phyloP scores from a whole-genome alignment of 23 tunicate species.

The Clavelina lepadiformis region DNA sequence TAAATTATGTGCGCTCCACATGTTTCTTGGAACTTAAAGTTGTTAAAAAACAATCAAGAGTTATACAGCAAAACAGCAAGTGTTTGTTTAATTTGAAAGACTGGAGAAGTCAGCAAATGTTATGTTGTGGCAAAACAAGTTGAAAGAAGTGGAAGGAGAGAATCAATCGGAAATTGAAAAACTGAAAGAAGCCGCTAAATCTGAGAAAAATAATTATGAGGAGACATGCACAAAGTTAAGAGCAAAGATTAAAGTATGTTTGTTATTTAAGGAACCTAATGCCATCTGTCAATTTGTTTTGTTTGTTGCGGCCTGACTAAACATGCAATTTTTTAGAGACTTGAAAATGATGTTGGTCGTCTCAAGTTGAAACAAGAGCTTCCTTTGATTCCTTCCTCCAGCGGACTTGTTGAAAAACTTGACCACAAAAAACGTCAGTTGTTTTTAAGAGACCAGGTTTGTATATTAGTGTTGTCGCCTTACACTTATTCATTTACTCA shows the following conservation, averaged over 20 bases:
- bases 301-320: background rate
- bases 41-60: background rate
- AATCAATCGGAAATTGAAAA: background rate
- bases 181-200: conserved; percentile 3
- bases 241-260: background rate
- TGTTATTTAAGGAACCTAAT: background rate
- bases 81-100: conserved; percentile 4
- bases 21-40: background rate
- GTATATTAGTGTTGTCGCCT: background rate
- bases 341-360: conserved; percentile 17
- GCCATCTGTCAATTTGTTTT: background rate
- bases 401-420: conserved; percentile 21
- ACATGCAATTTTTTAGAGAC: conserved; percentile 10
- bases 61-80: background rate
- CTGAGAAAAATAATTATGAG: conserved; percentile 15
- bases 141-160: conserved; percentile 5
- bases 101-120: conserved; percentile 16
- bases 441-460: conserved; percentile 39
- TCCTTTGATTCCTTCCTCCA: conserved; percentile 9
- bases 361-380: conserved; percentile 9
- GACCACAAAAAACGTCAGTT: conserved; percentile 23
- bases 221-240: background rate
- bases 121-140: conserved; percentile 26
- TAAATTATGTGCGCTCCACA: too few relatives aligned
- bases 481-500: background rate